A percentile compares a stretch with the other conserved stretches of the same genome.
Evolutionary conservation across 2,888 invertebrate species (phyloP).

Genomic region (Flexamia atlantica): DNA sequence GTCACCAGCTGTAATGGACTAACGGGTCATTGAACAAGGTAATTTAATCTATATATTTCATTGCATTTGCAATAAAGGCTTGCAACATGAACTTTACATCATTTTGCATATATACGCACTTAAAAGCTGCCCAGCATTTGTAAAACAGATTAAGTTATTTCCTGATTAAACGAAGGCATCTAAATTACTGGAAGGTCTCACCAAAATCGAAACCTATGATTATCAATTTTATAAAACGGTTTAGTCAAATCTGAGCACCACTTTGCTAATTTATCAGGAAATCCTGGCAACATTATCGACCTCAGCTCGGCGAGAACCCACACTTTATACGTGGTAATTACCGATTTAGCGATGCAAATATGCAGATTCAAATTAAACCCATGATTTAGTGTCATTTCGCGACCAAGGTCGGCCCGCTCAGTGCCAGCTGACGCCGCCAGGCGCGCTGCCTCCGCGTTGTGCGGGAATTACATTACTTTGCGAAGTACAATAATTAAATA

Average conservation of each 20-base stretch:
- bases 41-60: too few relatives aligned
- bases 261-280: background rate
- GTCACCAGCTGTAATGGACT: too few relatives aligned
- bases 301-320: background rate
- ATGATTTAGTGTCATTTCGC: constrained; percentile 58
- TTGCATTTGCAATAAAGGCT: too few relatives aligned
- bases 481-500: too few relatives aligned
- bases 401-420: constrained; percentile 17
- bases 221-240: constrained; percentile 24
- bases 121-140: too few relatives aligned
- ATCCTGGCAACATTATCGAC: background rate
- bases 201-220: background rate
- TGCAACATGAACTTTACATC: too few relatives aligned
- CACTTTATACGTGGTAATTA: constrained; percentile 50
- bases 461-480: too few relatives aligned
- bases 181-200: background rate
- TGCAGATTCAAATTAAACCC: constrained; percentile 56
- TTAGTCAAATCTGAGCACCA: background rate
- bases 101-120: too few relatives aligned
- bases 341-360: constrained; percentile 57
- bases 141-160: too few relatives aligned
- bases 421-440: background rate
- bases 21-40: too few relatives aligned
- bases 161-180: too few relatives aligned
- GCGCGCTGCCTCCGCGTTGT: background rate